These are phyloP conservation scores for Gambelia wislizenii DNA, from an alignment of 2,797 vertebrate species.

Conservation along the genomic window DNA sequence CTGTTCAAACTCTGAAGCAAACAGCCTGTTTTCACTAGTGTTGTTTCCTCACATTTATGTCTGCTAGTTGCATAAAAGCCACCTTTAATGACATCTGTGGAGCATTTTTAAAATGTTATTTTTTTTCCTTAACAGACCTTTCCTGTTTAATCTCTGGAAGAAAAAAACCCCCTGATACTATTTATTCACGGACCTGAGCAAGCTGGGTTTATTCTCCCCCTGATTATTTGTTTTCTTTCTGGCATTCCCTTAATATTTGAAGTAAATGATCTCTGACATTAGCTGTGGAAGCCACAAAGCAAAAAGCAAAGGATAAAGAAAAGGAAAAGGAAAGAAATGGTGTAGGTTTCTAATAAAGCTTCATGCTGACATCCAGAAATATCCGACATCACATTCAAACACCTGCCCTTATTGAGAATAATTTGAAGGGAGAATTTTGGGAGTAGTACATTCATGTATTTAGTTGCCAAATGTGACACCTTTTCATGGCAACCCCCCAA, in stretches of 20 bases:
- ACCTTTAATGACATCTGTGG: slow-evolving; percentile 42
- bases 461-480: not conserved
- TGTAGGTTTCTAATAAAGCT: slow-evolving; percentile 11
- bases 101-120: slow-evolving; percentile 18
- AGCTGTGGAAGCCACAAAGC: slow-evolving; percentile 47
- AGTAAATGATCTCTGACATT: slow-evolving; percentile 7
- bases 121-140: slow-evolving; percentile 36
- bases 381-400: not conserved
- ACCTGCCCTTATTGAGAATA: slow-evolving; percentile 29
- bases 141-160: slow-evolving; percentile 50
- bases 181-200: slow-evolving; percentile 56
- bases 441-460: not conserved
- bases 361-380: slow-evolving; percentile 47
- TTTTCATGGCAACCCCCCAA: not conserved
- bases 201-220: slow-evolving; percentile 57
- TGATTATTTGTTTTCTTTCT: slow-evolving; percentile 59
- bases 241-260: slow-evolving; percentile 30
- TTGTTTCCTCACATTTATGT: slow-evolving; percentile 50
- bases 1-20: slow-evolving; percentile 61
- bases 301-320: slow-evolving; percentile 17
- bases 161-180: slow-evolving; percentile 33
- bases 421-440: not conserved
- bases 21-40: slow-evolving; percentile 46
- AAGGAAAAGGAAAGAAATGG: slow-evolving; percentile 38
- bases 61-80: slow-evolving; percentile 41